A percentile compares a stretch with the other conserved stretches of the same genome.
phyloP scores from a whole-genome alignment of 2,797 vertebrate genomes.

The Crocidura indochinensis region DNA sequence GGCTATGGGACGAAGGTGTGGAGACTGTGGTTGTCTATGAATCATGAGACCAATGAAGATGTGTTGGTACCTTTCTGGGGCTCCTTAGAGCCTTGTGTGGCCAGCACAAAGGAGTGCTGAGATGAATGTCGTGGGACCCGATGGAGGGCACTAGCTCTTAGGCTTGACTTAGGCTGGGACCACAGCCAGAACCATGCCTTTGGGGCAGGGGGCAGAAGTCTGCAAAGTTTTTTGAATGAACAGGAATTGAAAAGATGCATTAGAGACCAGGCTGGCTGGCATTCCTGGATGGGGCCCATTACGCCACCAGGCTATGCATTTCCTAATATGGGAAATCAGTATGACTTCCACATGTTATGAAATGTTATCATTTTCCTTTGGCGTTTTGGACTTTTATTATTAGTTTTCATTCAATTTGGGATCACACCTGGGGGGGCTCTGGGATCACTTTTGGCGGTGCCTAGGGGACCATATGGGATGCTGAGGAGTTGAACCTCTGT shows the following conservation, averaged over 20 bases:
- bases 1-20: neutral
- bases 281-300: too few species aligned
- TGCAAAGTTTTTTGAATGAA: constrained; percentile 19
- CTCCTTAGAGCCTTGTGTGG: neutral
- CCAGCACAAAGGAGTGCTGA: neutral
- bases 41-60: too few species aligned
- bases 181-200: neutral
- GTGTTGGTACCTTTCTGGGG: neutral
- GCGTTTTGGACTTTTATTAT: neutral
- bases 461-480: too few species aligned
- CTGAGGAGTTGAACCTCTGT: too few species aligned
- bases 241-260: neutral
- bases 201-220: constrained; percentile 8
- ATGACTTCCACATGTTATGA: neutral
- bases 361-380: neutral
- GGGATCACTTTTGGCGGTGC: too few species aligned
- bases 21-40: too few species aligned
- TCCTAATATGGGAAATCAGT: constrained; percentile 26
- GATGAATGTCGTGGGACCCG: neutral
- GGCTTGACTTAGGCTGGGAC: neutral
- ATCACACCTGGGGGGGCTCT: too few species aligned
- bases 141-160: neutral
- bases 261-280: neutral
- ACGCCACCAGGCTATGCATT: too few species aligned
- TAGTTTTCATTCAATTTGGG: too few species aligned